Base-by-base conservation (phyloP, 2,888 invertebrate species). In the Plagiodera versicolora region DNA sequence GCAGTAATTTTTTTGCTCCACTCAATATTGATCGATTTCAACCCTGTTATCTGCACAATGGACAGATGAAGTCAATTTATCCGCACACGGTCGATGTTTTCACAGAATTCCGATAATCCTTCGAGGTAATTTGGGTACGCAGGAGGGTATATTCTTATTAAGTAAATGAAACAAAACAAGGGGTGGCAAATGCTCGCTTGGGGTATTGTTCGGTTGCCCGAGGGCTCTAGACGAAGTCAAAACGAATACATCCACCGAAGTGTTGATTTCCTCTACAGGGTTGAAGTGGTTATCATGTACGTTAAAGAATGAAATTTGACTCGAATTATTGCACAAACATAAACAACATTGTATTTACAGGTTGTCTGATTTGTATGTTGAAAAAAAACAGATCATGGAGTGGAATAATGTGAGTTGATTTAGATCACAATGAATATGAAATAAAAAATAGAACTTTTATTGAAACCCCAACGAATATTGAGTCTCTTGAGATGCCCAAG, bases 91-190 rank as follows among this genome's bases (percentile, higher is more conserved):
- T 6, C 39, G 39, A 39, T 39, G 39, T 39, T 39, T 39, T 39
- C 14, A n/a, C 39, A 39, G 14, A 39, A 14, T 39, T 39, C 11
- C 39, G n/a, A 39, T 39, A 39, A 39, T 39, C 39, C 39, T 39
- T 14, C 14, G 3, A 39, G 39, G 39, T 39, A 14, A 39, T 39
- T 39, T 14, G 39, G 39, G 39, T 14, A 39, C 39, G 39, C 11
- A n/a, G 39, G 39, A 39, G 39, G 39, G 39, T 39, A 39, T 39
- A 39, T 39, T 39, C 39, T 39, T 39, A 39, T 39, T 39, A 39
- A 39, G 14, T 39, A 39, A 39, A 39, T 39, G 39, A 39, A 39
- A 39, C 39, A 39, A 39, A 39, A 39, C 39, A 39, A 39, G 39
- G 39, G 39, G 39, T 39, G 14, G 39, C 39, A 14, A 39, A 39